phyloP scores from a whole-genome alignment of 2,888 invertebrate species.

The Megamerina dolium region DNA sequence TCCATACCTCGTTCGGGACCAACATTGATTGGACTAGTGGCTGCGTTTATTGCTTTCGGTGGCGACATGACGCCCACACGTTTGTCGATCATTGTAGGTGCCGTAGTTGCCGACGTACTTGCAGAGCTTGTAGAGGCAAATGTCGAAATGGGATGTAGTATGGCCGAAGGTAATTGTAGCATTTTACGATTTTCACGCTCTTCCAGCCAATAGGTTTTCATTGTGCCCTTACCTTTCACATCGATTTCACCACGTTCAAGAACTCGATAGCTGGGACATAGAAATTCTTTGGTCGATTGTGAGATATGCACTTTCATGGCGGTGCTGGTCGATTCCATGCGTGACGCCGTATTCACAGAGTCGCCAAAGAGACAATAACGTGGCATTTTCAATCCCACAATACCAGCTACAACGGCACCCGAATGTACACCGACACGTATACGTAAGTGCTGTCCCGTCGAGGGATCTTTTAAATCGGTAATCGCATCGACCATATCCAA shows the following conservation, averaged over 20 bases:
- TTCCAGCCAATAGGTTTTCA: slow-evolving; percentile 87
- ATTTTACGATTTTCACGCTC: slow-evolving; percentile 63
- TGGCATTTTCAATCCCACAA: slow-evolving; percentile 92
- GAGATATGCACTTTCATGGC: slow-evolving; percentile 95
- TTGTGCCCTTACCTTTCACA: slow-evolving; percentile 85
- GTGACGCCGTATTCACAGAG: slow-evolving; percentile 83
- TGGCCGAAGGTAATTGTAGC: slow-evolving; percentile 36
- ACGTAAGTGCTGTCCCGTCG: slow-evolving; percentile 77
- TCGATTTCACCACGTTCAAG: slow-evolving; percentile 76
- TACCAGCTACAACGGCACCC: slow-evolving; percentile 88
- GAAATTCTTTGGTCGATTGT: slow-evolving; percentile 72
- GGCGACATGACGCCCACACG: slow-evolving; percentile 23
- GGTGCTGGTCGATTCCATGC: slow-evolving; percentile 89
- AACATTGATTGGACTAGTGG: slow-evolving; percentile 19
- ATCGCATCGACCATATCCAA: slow-evolving; percentile 94
- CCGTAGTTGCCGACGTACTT: slow-evolving; percentile 6
- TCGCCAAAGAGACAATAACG: slow-evolving; percentile 66
- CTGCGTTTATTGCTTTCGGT: slow-evolving; percentile 24
- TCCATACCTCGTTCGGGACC: slow-evolving; percentile 22
- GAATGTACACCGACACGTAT: slow-evolving; percentile 85
- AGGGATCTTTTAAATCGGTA: slow-evolving; percentile 84
- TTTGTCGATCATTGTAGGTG: slow-evolving; percentile 25
- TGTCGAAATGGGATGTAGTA: slow-evolving; percentile 32
- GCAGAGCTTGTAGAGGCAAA: slow-evolving; percentile 23
- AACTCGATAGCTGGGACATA: slow-evolving; percentile 69